These are phyloP conservation scores for Drosophila lutescens DNA, from an alignment of 2,888 invertebrate genomes.

Conservation along the genomic window DNA sequence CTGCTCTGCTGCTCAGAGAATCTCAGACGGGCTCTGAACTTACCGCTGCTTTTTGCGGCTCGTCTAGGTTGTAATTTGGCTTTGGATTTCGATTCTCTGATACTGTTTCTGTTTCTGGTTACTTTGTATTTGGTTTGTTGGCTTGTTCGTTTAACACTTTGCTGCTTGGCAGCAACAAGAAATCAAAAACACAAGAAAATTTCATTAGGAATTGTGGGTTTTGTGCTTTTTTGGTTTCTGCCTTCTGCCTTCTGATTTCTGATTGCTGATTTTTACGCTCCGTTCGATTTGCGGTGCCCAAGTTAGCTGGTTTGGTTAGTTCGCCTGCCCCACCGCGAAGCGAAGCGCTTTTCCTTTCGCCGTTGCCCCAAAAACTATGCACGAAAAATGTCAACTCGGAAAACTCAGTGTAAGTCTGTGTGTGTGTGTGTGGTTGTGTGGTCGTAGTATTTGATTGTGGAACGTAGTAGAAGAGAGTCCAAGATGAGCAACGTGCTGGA, in stretches of 20 bases:
- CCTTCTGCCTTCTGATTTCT: background rate
- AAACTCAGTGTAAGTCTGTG: conserved; percentile 17
- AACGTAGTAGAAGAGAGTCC: conserved; percentile 69
- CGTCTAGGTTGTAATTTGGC: background rate
- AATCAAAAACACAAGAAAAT: conserved; percentile 38
- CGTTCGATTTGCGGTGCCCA: conserved; percentile 23
- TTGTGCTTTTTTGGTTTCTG: background rate
- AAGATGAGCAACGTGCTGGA: background rate
- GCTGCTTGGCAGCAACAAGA: conserved; percentile 35
- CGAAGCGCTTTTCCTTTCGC: conserved; percentile 16
- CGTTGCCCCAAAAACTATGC: conserved; percentile 65
- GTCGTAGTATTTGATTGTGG: conserved; percentile 76
- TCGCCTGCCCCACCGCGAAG: conserved; percentile 1
- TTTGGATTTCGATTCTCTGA: conserved; percentile 1
- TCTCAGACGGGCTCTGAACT: conserved; percentile 7
- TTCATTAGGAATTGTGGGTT: conserved; percentile 12
- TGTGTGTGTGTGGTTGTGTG: conserved; percentile 39
- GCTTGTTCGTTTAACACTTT: conserved; percentile 46
- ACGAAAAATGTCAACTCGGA: conserved; percentile 54
- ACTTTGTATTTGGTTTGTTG: conserved; percentile 22
- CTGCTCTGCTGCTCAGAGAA: conserved; percentile 4
- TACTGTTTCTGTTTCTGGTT: conserved; percentile 7
- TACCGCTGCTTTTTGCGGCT: conserved; percentile 3
- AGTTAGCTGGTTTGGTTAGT: conserved; percentile 3
- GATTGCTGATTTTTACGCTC: background rate